These are phyloP conservation scores for Amphibalanus amphitrite DNA, from an alignment of 1,140 invertebrate genomes.

Conservation along the genomic window DNA sequence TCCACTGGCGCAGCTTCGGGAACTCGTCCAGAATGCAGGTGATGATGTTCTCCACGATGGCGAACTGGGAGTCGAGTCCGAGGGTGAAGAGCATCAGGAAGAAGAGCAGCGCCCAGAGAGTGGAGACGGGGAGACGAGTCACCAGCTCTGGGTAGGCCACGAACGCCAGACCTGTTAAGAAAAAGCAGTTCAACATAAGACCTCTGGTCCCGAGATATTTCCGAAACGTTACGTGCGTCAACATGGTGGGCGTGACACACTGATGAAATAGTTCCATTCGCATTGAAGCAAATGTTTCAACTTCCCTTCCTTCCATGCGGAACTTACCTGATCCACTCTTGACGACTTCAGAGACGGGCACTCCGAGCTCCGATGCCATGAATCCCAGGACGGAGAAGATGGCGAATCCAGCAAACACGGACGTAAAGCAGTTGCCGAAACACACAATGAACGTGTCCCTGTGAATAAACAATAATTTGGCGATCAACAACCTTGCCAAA, in stretches of 20 bases:
- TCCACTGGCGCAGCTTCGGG: conserved; percentile 36
- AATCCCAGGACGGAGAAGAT: conserved; percentile 73
- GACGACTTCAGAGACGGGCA: conserved; percentile 51
- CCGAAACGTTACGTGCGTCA: too few species aligned
- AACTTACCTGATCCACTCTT: conserved; percentile 29
- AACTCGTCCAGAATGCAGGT: conserved; percentile 32
- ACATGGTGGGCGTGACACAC: too few species aligned
- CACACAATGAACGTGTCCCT: conserved; percentile 35
- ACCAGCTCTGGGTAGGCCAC: conserved; percentile 28
- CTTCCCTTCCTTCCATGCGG: too few species aligned
- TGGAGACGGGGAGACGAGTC: conserved; percentile 23
- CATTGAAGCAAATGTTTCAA: too few species aligned
- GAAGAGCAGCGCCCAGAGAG: conserved; percentile 35
- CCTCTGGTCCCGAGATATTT: too few species aligned
- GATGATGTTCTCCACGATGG: conserved; percentile 27
- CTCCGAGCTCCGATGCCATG: conserved; percentile 49
- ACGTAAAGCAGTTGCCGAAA: conserved; percentile 41
- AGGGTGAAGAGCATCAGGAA: conserved; percentile 37
- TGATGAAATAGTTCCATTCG: too few species aligned
- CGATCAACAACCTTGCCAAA: neutral
- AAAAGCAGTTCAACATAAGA: too few species aligned
- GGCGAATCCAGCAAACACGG: conserved; percentile 64
- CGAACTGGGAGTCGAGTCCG: conserved; percentile 19
- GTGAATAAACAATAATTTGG: conserved; percentile 7
- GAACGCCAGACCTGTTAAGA: conserved; percentile 21